These are phyloP conservation scores for Hylaeus anthracinus DNA, from an alignment of 1,140 invertebrate genomes.

Conservation along the genomic window DNA sequence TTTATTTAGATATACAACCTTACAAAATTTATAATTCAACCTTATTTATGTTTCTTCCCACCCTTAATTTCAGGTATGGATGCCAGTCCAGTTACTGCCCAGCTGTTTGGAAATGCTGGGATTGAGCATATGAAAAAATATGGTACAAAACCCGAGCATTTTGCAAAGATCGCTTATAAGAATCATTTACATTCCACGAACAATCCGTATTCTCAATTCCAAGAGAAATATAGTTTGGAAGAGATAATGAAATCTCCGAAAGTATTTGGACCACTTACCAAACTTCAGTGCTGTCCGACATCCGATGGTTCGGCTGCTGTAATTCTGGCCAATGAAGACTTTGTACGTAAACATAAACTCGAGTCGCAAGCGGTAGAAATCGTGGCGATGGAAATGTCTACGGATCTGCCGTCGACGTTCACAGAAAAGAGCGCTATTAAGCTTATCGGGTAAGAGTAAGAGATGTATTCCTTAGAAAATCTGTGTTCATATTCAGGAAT, in stretches of 20 bases:
- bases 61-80: slow-evolving; percentile 81
- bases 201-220: slow-evolving; percentile 98
- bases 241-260: slow-evolving; percentile 92
- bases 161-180: slow-evolving; percentile 98
- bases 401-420: slow-evolving; percentile 94
- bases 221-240: slow-evolving; percentile 93
- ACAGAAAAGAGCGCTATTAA: slow-evolving; percentile 93
- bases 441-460: slow-evolving; percentile 82
- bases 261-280: slow-evolving; percentile 95
- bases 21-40: background rate
- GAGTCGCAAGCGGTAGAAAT: slow-evolving; percentile 96
- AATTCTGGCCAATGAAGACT: slow-evolving; percentile 94
- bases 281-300: slow-evolving; percentile 98
- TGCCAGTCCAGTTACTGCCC: slow-evolving; percentile 92
- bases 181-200: slow-evolving; percentile 98
- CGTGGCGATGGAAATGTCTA: slow-evolving; percentile 97
- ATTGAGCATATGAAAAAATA: slow-evolving; percentile 98
- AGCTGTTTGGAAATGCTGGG: slow-evolving; percentile 98
- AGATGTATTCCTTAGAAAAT: background rate
- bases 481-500: background rate
- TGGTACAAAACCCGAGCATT: slow-evolving; percentile 94
- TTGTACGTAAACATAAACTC: slow-evolving; percentile 91
- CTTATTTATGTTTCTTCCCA: slow-evolving; percentile 5
- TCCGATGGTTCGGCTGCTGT: slow-evolving; percentile 97
- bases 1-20: background rate